Base-by-base conservation (phyloP, 2,888 invertebrate species). In the Noctua comes region DNA sequence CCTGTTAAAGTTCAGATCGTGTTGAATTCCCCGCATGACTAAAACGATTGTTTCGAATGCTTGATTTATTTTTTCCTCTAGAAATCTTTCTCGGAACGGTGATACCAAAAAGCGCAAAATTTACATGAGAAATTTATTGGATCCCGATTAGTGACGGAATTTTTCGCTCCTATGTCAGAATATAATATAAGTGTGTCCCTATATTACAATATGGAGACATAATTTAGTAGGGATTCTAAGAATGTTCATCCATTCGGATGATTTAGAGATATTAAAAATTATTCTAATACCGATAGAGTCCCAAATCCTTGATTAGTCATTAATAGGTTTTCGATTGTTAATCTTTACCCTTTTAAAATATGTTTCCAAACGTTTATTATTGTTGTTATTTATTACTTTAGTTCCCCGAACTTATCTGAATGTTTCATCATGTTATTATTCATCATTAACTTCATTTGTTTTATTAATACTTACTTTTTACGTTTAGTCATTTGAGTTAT, bases 41-140 rank as follows among this genome's bases (percentile, higher is more conserved):
- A 73, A 82, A 88, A 79, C 84, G 80, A 87, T 85, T 88, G 90
- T 90, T 94, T 92, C 90, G 89, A 93, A 93, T 93, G 89, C 91
- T 87, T 91, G 77, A 85, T 89, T 88, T 88, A 82, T 80, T 87
- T 88, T 89, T 91, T 91, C 90, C 88, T 88, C 86, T 85, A 89
- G 27, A 77, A 89, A 87, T 89, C 84, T 91, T 95, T 95, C 95
- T 92, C 59, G 83, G 95, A 95, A 95, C 82, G 65, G 59, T 88
- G 83, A 88, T 89, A 90, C 85, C 79, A 91, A 91, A 91, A 90
- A 92, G 91, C 91, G 90, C 89, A 85, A 93, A 93, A 96, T 96
- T 95, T 95, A 94, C 95, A 95, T 96, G 88, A 83, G 87, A 92
- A 92, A 95, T 96, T 96, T 95, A 95, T 95, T 88, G 89, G 90